Percentiles rank a stretch among this genome's conserved stretches.
These are phyloP conservation scores for Lepus europaeus DNA, from an alignment of 2,113 vertebrate genomes.

Conservation along the genomic window DNA sequence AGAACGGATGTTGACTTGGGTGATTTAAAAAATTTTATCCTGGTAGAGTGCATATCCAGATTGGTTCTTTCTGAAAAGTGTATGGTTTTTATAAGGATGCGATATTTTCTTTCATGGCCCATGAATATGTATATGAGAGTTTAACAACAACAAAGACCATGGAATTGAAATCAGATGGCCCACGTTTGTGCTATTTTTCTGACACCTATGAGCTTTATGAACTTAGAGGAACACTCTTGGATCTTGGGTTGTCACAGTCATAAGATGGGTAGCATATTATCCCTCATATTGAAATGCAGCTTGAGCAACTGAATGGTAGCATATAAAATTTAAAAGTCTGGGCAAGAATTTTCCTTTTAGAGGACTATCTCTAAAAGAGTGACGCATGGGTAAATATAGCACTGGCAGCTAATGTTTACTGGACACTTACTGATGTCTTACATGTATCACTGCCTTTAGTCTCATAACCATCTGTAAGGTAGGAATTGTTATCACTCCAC, in stretches of 20 bases:
- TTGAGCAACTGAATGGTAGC: background rate
- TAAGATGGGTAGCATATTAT: background rate
- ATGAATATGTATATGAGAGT: background rate
- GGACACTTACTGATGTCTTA: background rate
- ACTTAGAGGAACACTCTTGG: background rate
- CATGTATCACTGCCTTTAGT: background rate
- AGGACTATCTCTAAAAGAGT: background rate
- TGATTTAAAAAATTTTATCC: background rate
- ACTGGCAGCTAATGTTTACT: background rate
- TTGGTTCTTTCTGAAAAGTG: background rate
- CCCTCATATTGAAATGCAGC: background rate
- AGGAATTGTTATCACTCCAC: background rate
- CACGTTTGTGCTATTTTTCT: background rate
- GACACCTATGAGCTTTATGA: background rate
- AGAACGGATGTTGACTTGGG: background rate
- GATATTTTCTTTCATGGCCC: background rate
- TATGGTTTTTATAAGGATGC: background rate
- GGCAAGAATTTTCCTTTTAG: conserved; percentile 1
- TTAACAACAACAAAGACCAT: background rate
- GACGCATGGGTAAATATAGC: background rate
- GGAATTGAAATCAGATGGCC: background rate
- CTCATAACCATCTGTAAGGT: background rate
- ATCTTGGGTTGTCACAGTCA: background rate
- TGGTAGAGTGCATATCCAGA: background rate
- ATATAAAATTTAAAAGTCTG: background rate